Evolutionary conservation across 2,888 invertebrate genomes (phyloP).

Genomic region (Macrosoma leucophasiata): DNA sequence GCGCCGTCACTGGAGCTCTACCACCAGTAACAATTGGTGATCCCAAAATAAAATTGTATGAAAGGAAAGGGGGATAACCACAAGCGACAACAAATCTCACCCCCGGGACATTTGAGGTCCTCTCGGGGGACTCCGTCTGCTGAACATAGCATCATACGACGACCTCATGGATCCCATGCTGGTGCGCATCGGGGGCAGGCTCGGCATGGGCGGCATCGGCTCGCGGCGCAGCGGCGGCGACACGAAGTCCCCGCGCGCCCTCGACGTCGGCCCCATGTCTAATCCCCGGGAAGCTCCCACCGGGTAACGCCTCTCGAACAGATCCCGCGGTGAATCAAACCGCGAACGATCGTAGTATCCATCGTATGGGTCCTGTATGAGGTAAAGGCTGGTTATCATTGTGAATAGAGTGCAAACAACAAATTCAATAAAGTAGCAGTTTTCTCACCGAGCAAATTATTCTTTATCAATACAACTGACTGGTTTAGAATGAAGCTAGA

Average conservation of each 20-base stretch:
- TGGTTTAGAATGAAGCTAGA: conserved; percentile 10
- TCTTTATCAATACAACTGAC: no score
- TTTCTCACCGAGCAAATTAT: no score
- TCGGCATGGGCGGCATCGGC: conserved; percentile 87
- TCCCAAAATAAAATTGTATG: conserved; percentile 1
- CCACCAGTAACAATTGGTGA: background rate
- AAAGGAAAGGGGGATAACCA: conserved; percentile 11
- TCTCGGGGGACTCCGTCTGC: conserved; percentile 85
- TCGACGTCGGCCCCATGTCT: conserved; percentile 71
- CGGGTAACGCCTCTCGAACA: conserved; percentile 88
- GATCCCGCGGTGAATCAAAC: conserved; percentile 85
- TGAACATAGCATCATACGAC: conserved; percentile 88
- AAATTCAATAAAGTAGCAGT: no score
- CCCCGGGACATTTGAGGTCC: conserved; percentile 73
- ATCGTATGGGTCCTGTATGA: conserved; percentile 79
- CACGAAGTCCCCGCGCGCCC: conserved; percentile 79
- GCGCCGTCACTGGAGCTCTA: no score
- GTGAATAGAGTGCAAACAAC: no score
- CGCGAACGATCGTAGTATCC: conserved; percentile 87
- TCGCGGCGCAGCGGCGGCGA: conserved; percentile 86
- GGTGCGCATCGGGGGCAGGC: conserved; percentile 77
- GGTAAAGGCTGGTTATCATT: conserved; percentile 16
- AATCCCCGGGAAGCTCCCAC: conserved; percentile 72
- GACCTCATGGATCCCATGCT: conserved; percentile 82
- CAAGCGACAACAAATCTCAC: conserved; percentile 39